phyloP scores from a whole-genome alignment of 2,113 vertebrate species.

The human region GRCh38 chr11:4860001-4860500 shows the following conservation, averaged over 20 bases:
- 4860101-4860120: background rate
- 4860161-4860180: conserved; percentile 54
- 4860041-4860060: conserved; percentile 46
- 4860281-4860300: background rate
- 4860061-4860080: conserved; percentile 46
- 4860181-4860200: conserved; percentile 67
- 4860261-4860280: background rate
- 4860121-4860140: conserved; percentile 6
- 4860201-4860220: conserved; percentile 74
- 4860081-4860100: conserved; percentile 46
- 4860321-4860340: conserved; percentile 70
- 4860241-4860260: conserved; percentile 75
- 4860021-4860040: conserved; percentile 76
- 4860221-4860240: conserved; percentile 60
- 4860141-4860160: conserved; percentile 7
- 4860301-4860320: conserved; percentile 68
- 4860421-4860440: conserved; percentile 69
- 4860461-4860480: conserved; percentile 60
- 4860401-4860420: conserved; percentile 2
- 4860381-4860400: conserved; percentile 59
- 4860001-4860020: conserved; percentile 73
- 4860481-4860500: conserved; percentile 25
- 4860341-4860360: conserved; percentile 68
- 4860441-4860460: conserved; percentile 61
- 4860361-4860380: conserved; percentile 66